Evolutionary conservation across 2,797 vertebrate species (phyloP), one percentile per base, ranked within the genome.

Genomic region (Trachops cirrhosus): DNA sequence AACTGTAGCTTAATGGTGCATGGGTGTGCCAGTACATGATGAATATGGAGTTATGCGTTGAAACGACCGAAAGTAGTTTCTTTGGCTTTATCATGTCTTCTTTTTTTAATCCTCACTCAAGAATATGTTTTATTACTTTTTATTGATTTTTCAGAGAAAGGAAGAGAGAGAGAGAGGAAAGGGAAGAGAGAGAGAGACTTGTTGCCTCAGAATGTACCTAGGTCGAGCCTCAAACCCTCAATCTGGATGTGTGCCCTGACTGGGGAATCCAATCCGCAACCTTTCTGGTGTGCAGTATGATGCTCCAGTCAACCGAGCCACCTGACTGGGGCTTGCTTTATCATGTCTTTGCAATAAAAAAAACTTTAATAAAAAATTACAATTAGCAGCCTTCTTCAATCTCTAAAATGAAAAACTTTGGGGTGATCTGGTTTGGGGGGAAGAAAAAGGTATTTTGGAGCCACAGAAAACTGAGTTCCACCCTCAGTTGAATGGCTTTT

Each of bases 361-460:
- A 85, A 46, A 57, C 54, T 37, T 93, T n/a, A n/a, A 59, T 34
- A n/a, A 87, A 62, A 68, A n/a, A 39, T 89, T 67, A 77, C n/a
- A 71, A 86, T 41, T 59, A 89, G 18, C 1, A 32, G 21, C 15
- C 7, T 71, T 68, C 32, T 32, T 84, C 2, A 2, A 3, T 71
- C 0, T 80, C 85, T 77, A 89, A 96, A 97, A 94, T 7, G 79
- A 91, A 32, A 93, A 10, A 94, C 34, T 75, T 34, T 26, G 32
- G 59, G 32, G 14, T 24, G 34, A 41, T 9, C 3, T 50, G 39
- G 84, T 68, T 21, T 86, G 24, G 50, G 32, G 32, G n/a, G 9
- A 89, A 86, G 24, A 29, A 88, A 21, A 67, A 29, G n/a, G 19
- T 64, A 15, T 15, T 59, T 64, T 59, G 39, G 5, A 85, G 16